phyloP scores from a whole-genome alignment of 2,797 vertebrate species.

The Myotis pilosus region DNA sequence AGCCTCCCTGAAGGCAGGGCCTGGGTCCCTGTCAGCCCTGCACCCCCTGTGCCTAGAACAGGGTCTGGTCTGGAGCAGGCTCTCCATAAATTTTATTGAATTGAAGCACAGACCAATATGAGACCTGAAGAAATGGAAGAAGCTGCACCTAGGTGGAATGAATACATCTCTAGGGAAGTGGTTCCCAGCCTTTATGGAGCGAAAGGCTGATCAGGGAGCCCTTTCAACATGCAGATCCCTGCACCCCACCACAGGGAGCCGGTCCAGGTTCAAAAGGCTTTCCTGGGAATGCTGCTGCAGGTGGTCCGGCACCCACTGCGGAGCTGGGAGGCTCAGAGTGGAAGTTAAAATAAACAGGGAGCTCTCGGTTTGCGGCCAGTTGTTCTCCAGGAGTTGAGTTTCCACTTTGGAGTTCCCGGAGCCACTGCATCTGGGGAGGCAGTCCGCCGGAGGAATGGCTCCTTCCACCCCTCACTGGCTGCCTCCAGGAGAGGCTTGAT shows the following conservation, averaged over 20 bases:
- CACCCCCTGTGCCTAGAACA: not conserved
- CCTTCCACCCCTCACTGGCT: not conserved
- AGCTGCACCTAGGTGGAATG: not conserved
- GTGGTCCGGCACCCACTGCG: not conserved
- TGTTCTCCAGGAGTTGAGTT: not conserved
- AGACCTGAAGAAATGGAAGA: not conserved
- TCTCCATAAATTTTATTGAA: not conserved
- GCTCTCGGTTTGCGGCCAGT: not conserved
- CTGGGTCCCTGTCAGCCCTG: not conserved
- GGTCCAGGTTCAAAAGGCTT: not conserved
- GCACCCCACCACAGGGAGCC: not conserved
- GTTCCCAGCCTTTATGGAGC: not conserved
- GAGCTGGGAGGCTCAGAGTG: not conserved
- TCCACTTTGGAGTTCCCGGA: not conserved
- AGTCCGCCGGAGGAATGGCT: not conserved
- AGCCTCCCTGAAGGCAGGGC: not conserved
- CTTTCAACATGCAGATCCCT: not conserved
- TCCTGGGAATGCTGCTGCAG: conserved; percentile 22
- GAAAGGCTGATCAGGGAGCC: not conserved
- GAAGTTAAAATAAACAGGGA: not conserved
- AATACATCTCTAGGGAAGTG: not conserved
- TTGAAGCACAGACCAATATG: not conserved
- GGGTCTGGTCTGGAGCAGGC: not conserved
- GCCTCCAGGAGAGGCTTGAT: not conserved
- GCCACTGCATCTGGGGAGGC: not conserved